Evolutionary conservation across 2,797 vertebrate species (phyloP), one percentile per base, ranked within the genome.

Genomic region (Poecilia gillii): DNA sequence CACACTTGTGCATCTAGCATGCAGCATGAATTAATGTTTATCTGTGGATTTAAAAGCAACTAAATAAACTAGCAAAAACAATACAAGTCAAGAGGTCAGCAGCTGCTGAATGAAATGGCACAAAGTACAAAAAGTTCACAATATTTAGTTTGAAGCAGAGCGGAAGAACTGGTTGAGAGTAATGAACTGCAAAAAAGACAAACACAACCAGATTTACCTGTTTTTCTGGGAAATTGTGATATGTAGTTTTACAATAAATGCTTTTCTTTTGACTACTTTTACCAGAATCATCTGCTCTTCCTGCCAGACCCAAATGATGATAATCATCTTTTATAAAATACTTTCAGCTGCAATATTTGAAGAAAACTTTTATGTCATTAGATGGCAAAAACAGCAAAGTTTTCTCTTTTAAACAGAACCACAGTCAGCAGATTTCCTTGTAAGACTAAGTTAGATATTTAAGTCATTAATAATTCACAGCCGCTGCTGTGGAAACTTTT

Each of bases 91-190:
- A 46, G 72, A 0, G 3, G 72, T 68, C 74, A 71, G 55, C 55
- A 46, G 23, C 51, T 18, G 71, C 85, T 49, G 47, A 20, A 18
- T 20, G 47, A 46, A 57, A 64, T 1, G 1, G 57, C 77, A 78
- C 81, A 75, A 86, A 90, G 84, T 53, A 66, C 80, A 80, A 79
- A 83, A 78, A 77, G 73, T 77, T 72, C 4, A 12, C 59, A 78
- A 75, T 73, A 80, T 88, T 75, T 86, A 70, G 53, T 81, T 76
- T 72, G n/a, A 3, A 46, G 18, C 62, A n/a, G 2, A 70, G 66
- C 23, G 23, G 64, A 36, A 20, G 33, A 68, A 12, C 57, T 16
- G 28, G 57, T 31, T 62, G 57, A 33, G 57, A n/a, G 25, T 16
- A 71, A 45, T 13, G 68, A 70, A n/a, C 41, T 41, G 39, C 39